phyloP scores from a whole-genome alignment of 2,888 invertebrate genomes.

The Paralinhomoeus sp. region DNA sequence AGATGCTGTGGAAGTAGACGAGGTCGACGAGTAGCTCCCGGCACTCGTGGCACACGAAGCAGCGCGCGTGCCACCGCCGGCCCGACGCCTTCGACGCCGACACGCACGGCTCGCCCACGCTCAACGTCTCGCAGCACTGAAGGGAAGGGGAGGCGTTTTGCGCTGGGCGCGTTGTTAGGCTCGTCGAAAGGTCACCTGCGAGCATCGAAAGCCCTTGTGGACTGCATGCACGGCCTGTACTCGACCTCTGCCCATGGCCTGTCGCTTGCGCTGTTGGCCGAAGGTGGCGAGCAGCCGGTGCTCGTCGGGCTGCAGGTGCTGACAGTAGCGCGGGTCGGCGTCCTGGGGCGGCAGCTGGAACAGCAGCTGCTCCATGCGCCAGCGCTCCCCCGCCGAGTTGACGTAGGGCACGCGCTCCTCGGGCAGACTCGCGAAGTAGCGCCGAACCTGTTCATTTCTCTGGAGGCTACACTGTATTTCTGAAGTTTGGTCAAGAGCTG shows the following conservation, averaged over 20 bases:
- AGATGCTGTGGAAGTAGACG: constrained; percentile 81
- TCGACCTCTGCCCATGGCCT: constrained; percentile 75
- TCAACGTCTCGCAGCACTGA: constrained; percentile 7
- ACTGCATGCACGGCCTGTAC: constrained; percentile 47
- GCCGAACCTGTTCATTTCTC: constrained; percentile 94
- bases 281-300: constrained; percentile 58
- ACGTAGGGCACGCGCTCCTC: constrained; percentile 95
- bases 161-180: no score
- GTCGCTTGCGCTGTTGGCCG: constrained; percentile 65
- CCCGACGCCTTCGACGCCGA: constrained; percentile 11
- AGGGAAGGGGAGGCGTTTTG: background rate
- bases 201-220: constrained; percentile 32
- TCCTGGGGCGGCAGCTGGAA: constrained; percentile 88
- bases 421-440: constrained; percentile 80
- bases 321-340: constrained; percentile 77
- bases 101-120: constrained; percentile 5
- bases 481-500: no score
- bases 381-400: constrained; percentile 76
- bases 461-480: no score
- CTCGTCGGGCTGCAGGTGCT: constrained; percentile 73
- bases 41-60: constrained; percentile 75
- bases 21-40: constrained; percentile 82
- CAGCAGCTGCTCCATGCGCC: constrained; percentile 72
- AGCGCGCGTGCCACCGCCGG: constrained; percentile 67
- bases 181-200: background rate